Base-by-base conservation (phyloP, 2,113 vertebrate genomes). In the Percina caprodes region DNA sequence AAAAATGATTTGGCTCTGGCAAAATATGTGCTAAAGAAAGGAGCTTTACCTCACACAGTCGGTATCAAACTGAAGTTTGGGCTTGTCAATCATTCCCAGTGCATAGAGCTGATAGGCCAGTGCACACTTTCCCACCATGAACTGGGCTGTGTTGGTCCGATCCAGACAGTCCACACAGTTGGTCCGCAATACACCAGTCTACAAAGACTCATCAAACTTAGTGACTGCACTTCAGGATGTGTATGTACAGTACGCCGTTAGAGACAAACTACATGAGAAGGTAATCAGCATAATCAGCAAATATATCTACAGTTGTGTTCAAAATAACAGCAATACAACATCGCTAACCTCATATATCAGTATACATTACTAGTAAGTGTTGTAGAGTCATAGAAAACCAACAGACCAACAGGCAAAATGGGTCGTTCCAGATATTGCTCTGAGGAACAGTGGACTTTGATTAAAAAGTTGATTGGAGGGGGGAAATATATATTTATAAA, bases 61-160 rank as follows among this genome's bases (percentile, higher is more conserved):
- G 0, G 97, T 99, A 79, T 99, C 98, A 91, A 99, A 99, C 59
- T 99, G 97, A 6, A 99, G 93, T 77, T 97, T 99, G 6, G 98
- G 98, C 86, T 97, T 99, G 93, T 99, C 97, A n/a, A 97, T 98
- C 93, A 99, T 85, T 59, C 98, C 98, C 48, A 99, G 87, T 0
- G 98, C 98, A 73, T 97, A 99, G 4, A 99, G 96, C 63, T 99
- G 98, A 92, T 98, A 99, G 6, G 98, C 98, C 88, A 99, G 90
- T 12, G 98, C 98, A 89, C 98, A 99, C 60, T 99, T 99, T 11
- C 98, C 98, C 92, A 99, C 98, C 98, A 99, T 99, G 80, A 99
- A 99, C 39, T 99, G 97, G 15, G 98, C 97, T 0, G 98, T 99
- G 93, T 99, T 99, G 48, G 97, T 99, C 18, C 98, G 97, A 87